Conservation (phyloP, 2,113 vertebrate species). For the Neolamprologus sp. region DNA sequence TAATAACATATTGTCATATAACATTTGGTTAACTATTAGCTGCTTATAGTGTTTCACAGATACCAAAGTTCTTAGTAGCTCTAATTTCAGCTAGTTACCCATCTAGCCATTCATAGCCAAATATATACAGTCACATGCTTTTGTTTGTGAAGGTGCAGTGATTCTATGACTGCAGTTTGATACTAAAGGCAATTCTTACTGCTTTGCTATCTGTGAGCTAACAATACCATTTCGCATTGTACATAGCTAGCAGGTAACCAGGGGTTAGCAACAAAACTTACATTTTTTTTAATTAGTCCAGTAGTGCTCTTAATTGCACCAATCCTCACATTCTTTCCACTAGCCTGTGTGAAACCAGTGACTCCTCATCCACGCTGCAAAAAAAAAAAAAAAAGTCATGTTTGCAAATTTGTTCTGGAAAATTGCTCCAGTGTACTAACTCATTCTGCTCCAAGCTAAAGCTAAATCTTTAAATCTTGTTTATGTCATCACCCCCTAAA, state of each 20-base stretch:
- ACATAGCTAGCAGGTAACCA: neutral
- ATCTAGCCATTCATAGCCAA: neutral
- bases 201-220: neutral
- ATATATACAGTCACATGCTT: neutral
- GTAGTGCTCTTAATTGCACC: neutral
- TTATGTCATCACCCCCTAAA: neutral
- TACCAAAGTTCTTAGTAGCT: neutral
- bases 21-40: neutral
- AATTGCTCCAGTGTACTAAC: neutral
- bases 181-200: neutral
- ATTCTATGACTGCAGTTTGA: neutral
- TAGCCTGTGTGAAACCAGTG: conserved; percentile 10
- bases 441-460: neutral
- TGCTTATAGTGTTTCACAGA: neutral
- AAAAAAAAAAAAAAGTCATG: neutral
- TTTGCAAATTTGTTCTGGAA: neutral
- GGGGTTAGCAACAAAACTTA: neutral
- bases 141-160: neutral
- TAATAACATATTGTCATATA: neutral
- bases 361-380: neutral
- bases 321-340: conserved; percentile 57
- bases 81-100: neutral
- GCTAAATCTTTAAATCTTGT: neutral
- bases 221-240: neutral
- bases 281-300: neutral